Percentiles rank a stretch among this genome's conserved stretches.
phyloP scores from a whole-genome alignment of 1,140 invertebrate species.

The Melanaphis sacchari region DNA sequence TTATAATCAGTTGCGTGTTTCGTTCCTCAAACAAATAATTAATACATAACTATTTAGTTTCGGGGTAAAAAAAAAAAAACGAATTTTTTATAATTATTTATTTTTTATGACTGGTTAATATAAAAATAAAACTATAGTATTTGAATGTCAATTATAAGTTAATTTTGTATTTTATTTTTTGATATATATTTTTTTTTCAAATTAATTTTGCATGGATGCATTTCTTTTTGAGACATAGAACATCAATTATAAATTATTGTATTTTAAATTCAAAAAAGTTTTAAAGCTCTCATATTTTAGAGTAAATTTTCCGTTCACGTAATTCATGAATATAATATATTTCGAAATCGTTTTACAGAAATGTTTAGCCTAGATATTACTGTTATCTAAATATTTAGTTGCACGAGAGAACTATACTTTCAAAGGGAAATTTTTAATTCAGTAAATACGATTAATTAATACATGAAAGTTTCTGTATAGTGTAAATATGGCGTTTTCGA shows the following conservation, averaged over 20 bases:
- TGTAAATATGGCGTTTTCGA: neutral
- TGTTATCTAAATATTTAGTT: neutral
- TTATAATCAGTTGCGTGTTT: constrained; percentile 17
- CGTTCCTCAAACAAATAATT: neutral
- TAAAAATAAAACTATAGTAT: neutral
- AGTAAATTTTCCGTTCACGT: neutral
- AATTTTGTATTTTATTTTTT: neutral
- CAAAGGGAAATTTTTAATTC: neutral
- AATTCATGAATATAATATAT: neutral
- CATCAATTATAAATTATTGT: neutral
- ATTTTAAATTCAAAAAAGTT: neutral
- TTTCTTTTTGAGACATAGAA: neutral
- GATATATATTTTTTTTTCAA: neutral
- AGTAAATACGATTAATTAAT: neutral
- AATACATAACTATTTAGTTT: neutral
- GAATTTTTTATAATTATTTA: neutral
- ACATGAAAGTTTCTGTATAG: neutral
- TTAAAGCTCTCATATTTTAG: neutral
- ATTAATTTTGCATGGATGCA: neutral
- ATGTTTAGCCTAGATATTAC: neutral
- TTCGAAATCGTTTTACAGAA: neutral
- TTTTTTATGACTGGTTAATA: neutral
- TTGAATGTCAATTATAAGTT: neutral
- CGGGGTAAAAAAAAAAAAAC: too few species aligned
- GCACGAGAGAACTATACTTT: neutral